Percentiles rank a stretch among this genome's conserved stretches.
These are phyloP conservation scores for Mesocentrotus franciscanus DNA, from an alignment of 53 echinoderm and acorn worm species.

Conservation along the genomic window DNA sequence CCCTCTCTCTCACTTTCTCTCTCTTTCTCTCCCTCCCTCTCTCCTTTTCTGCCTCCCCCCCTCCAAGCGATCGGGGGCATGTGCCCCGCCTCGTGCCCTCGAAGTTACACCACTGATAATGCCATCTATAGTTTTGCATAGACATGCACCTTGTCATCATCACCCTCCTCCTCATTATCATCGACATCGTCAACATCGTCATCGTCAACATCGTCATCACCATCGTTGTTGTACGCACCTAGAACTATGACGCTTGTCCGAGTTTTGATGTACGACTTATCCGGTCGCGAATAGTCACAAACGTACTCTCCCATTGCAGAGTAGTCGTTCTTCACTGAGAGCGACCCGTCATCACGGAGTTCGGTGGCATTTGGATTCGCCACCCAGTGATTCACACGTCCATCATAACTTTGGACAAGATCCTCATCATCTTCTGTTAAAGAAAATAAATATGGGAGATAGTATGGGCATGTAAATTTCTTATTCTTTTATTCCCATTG, in stretches of 20 bases:
- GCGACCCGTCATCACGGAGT: not conserved
- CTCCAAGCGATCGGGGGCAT: no score
- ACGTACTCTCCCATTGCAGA: not conserved
- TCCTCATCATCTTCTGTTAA: not conserved
- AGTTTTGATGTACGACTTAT: not conserved
- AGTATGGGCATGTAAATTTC: no score
- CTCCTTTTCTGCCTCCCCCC: no score
- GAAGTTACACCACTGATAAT: no score
- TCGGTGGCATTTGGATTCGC: no score
- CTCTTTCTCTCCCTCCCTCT: no score
- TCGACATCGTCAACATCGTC: no score
- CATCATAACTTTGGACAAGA: not conserved
- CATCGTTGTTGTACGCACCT: not conserved
- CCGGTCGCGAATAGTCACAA: not conserved
- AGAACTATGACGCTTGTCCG: not conserved
- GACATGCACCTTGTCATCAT: no score
- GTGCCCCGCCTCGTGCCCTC: not conserved
- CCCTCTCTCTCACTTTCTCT: no score
- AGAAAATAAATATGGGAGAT: not conserved
- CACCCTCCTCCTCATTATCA: no score
- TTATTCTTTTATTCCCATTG: no score
- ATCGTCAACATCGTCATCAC: not conserved
- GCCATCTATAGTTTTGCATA: no score
- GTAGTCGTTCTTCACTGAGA: not conserved
- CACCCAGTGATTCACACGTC: rapidly evolving